Evolutionary conservation across 2,888 invertebrate genomes (phyloP), one percentile per base, ranked within the genome.

Genomic region (Eristalis intricaria): DNA sequence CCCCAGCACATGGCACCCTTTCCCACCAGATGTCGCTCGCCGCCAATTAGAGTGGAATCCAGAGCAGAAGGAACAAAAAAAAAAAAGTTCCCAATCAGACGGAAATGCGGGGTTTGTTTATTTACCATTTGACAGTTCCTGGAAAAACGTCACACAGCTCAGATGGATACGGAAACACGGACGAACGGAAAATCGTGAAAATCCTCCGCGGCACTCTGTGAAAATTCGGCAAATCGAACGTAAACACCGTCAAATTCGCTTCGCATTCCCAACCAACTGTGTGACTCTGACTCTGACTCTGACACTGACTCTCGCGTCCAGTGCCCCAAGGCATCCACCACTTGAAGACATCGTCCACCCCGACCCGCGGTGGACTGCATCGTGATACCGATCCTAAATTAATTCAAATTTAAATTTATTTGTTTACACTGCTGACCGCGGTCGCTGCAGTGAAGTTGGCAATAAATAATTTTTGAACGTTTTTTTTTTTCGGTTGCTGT

Each of bases 141-240:
- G 90, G 92, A 91, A 92, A 91, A 90, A 91, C 91, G 91, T 92
- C 91, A 91, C 91, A 91, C 91, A 90, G 91, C 90, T 89, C 90
- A 90, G 90, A 91, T 91, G 90, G 89, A 84, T 88, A 89, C 89
- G 90, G 90, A 90, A 89, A 77, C 32, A 32, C 32, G 32, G 32
- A 32, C 8, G 32, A 76, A 77, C 81, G 88, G 83, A 76, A 87
- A 76, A 65, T 87, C 76, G 84, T 76, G 84, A 87, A 87, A 84
- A 79, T 84, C 68, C 87, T 87, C 84, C 84, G 84, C 84, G 87
- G 60, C 68, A 84, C 35, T 84, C 64, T 80, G 26, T 80, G 79
- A 87, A 83, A 78, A 65, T 77, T 77, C 65, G 66, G 15, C 78
- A 63, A 78, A 35, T 69, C 76, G 68, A 61, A 76, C 77, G 71